These are phyloP conservation scores for Coregonus clupeaformis DNA, from an alignment of 2,113 vertebrate genomes.

Conservation along the genomic window DNA sequence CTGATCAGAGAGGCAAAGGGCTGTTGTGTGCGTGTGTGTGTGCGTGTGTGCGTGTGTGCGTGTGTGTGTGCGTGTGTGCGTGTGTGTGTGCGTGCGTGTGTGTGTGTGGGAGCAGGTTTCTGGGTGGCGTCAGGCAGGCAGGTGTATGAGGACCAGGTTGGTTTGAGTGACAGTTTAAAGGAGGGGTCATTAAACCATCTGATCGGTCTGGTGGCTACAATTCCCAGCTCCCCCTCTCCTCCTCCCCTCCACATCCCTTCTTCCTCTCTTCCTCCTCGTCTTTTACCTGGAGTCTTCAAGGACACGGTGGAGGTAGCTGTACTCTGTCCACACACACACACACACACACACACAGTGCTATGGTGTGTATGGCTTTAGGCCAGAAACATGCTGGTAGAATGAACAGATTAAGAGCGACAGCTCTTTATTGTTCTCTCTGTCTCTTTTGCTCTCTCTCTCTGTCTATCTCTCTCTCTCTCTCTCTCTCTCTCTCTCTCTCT, in stretches of 20 bases:
- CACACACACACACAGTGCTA: not conserved
- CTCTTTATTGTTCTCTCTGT: too few relatives aligned
- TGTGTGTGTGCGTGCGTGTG: not conserved
- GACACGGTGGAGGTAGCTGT: not conserved
- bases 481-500: too few relatives aligned
- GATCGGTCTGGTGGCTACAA: conserved; percentile 49
- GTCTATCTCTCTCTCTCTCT: not conserved
- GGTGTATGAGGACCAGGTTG: not conserved
- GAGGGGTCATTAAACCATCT: conserved; percentile 47
- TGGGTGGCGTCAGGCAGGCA: not conserved
- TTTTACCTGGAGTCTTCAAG: conserved; percentile 74
- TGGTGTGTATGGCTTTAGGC: conserved; percentile 3
- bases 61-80: conserved; percentile 6
- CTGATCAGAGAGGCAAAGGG: too few relatives aligned
- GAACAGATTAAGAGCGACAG: not conserved
- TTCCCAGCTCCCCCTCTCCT: conserved; percentile 39
- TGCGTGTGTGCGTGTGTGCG: not conserved
- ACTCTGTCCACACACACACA: not conserved
- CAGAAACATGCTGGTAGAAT: not conserved
- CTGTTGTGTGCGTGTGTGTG: too few relatives aligned
- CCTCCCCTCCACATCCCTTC: not conserved
- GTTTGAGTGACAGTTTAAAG: conserved; percentile 46
- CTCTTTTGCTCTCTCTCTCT: not conserved
- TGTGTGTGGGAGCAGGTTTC: not conserved
- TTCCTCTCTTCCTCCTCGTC: conserved; percentile 11